Evolutionary conservation across 2,888 invertebrate genomes (phyloP), one percentile per base, ranked within the genome.

Genomic region (Agonum fuliginosum): DNA sequence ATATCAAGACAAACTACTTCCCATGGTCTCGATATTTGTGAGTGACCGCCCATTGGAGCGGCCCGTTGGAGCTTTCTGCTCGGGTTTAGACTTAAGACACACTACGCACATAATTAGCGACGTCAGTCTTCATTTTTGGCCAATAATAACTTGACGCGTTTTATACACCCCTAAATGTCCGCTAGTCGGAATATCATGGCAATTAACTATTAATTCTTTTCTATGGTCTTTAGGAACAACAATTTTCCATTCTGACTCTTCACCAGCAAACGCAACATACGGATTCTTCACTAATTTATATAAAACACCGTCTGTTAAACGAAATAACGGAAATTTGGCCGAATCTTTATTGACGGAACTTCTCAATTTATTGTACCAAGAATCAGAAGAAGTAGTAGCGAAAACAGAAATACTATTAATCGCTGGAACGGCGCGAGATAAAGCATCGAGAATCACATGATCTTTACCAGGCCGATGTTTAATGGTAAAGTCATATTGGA

Each of bases 201-300:
- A 78, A 14, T 80, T 48, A 2, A 17, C 10, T 1, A 83, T 58
- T 2, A 80, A 20, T 1, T 70, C 19, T 19, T 30, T n/a, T 0
- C 79, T 54, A 20, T 17, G 30, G 3, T 65, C 54, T 10, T 79
- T 78, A 20, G 81, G 79, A 0, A 81, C 73, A 0, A 81, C 81
- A 3, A 78, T 17, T 14, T 79, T 80, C 80, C 81, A 81, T 8
- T 20, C 8, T 8, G 17, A 0, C 17, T 8, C 20, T 19, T 4
- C 6, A 12, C 19, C 48, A 0, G 48, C 12, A 6, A 20, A 20
- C 8, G 12, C 20, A 2, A 17, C 17, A 5, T 19, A 48, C 1
- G 17, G 48, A 20, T 6, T 48, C 48, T 4, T 48, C 17, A 48
- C 17, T 14, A 20, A 48, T 20, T 48, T 48, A 19, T 48, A 20